Evolutionary conservation across 2,888 invertebrate genomes (phyloP).

Genomic region (Drosophila aldrichi): DNA sequence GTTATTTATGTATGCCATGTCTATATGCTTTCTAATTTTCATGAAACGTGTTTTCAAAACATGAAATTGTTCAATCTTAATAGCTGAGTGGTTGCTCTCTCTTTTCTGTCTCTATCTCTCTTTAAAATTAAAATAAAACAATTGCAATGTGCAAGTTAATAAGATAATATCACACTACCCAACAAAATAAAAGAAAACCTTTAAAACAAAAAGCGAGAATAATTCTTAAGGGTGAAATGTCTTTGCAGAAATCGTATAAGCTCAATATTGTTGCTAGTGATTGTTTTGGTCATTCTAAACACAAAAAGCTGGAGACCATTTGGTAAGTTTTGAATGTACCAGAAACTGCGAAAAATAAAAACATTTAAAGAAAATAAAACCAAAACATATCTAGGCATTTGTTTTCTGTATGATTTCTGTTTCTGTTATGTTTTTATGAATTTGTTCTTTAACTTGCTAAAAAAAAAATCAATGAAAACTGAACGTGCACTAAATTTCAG

Average conservation of each 20-base stretch:
- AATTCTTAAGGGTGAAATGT: conserved; percentile 88
- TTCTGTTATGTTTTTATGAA: conserved; percentile 60
- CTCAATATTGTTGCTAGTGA: conserved; percentile 85
- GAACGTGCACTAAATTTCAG: conserved; percentile 86
- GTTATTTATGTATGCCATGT: neutral
- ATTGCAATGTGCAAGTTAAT: conserved; percentile 44
- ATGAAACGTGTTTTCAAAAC: conserved; percentile 12
- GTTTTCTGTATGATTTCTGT: conserved; percentile 71
- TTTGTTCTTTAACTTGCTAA: conserved; percentile 54
- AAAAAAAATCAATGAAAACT: conserved; percentile 82
- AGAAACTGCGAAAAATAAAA: conserved; percentile 64
- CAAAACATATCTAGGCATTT: conserved; percentile 77
- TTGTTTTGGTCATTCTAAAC: conserved; percentile 85
- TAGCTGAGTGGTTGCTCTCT: conserved; percentile 43
- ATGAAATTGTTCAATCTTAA: neutral
- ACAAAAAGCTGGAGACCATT: conserved; percentile 84
- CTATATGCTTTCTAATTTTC: conserved; percentile 9
- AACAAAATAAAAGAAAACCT: conserved; percentile 18
- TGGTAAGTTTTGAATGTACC: conserved; percentile 85
- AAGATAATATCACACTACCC: conserved; percentile 62
- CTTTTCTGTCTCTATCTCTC: conserved; percentile 54
- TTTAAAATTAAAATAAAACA: conserved; percentile 8
- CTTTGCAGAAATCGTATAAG: conserved; percentile 90
- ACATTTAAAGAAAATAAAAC: conserved; percentile 58
- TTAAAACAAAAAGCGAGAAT: conserved; percentile 78